Evolutionary conservation across 2,888 invertebrate genomes (phyloP), one percentile per base, ranked within the genome.

Genomic region (Trilocha varians): DNA sequence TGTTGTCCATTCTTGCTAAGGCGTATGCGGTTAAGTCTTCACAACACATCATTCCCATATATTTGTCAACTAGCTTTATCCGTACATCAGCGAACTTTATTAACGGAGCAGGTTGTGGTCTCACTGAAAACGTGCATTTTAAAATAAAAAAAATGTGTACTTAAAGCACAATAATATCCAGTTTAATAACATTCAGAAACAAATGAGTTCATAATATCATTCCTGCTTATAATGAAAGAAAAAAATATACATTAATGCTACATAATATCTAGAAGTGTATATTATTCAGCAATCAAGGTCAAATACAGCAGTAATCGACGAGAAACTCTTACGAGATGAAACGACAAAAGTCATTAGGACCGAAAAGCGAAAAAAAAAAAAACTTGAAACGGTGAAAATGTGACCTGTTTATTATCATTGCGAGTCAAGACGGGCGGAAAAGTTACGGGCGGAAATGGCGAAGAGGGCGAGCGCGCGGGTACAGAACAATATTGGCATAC

Each of bases 391-490:
- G 61, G 66, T 68, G 70, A 65, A 71, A 76, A 69, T 68, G 70
- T 67, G 68, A 68, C 65, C 74, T 70, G 76, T 82, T 80, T 79
- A 73, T 77, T 76, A 73, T 74, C 71, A 74, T 80, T 79, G 73
- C 65, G 70, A 71, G 69, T 63, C 70, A 74, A 78, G 77, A 70
- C 66, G 68, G 64, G 70, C 61, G 58, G 56, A 59, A 68, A 79
- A 77, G 77, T 78, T 75, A 76, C 65, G 69, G 56, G 70, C 75
- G 83, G 82, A 82, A 82, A 79, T 77, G 78, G 66, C 65, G 62
- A 64, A 58, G 61, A 54, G 62, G 53, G 58, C 52, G 53, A 55
- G 53, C 51, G 61, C 53, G 49, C 45, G 49, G 46, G 50, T 53
- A 53, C 52, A 52, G 57, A 50, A 54, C 48, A 60, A 66, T 65